A percentile compares a stretch with the other conserved stretches of the same genome.
These are phyloP conservation scores for Oreochromis spilurus DNA, from an alignment of 2,113 vertebrate genomes.

Conservation along the genomic window DNA sequence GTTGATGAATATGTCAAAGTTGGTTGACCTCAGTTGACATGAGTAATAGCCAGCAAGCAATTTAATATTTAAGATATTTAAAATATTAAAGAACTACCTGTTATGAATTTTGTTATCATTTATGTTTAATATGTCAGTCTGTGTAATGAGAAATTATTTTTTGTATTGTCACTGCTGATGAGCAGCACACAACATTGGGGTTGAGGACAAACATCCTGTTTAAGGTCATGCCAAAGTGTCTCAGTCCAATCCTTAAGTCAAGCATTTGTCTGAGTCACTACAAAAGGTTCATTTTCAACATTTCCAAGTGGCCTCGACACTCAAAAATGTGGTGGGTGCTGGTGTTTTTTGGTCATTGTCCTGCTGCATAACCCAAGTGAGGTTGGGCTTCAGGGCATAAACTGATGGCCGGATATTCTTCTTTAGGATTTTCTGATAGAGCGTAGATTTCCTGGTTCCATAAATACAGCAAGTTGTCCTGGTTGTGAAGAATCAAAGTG, in stretches of 20 bases:
- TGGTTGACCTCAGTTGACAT: background rate
- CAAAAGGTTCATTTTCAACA: background rate
- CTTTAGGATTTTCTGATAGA: background rate
- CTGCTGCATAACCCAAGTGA: background rate
- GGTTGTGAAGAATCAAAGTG: background rate
- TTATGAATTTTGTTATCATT: background rate
- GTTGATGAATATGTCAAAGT: background rate
- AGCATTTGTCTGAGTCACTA: background rate
- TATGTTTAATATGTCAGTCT: background rate
- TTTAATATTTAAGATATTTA: background rate
- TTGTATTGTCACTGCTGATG: background rate
- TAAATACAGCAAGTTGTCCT: background rate
- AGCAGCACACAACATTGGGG: background rate
- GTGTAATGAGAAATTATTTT: background rate
- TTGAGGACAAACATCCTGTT: background rate
- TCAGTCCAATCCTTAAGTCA: background rate
- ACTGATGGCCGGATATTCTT: fast-evolving
- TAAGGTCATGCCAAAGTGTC: background rate
- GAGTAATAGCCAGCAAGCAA: background rate
- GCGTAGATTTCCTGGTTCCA: background rate
- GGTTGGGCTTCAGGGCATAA: background rate
- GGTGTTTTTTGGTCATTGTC: background rate
- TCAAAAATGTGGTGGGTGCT: background rate
- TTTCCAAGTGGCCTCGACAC: background rate
- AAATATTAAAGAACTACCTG: background rate